Evolutionary conservation across 1,140 invertebrate species (phyloP), one percentile per base, ranked within the genome.

Genomic region (Aradophagus sp.): DNA sequence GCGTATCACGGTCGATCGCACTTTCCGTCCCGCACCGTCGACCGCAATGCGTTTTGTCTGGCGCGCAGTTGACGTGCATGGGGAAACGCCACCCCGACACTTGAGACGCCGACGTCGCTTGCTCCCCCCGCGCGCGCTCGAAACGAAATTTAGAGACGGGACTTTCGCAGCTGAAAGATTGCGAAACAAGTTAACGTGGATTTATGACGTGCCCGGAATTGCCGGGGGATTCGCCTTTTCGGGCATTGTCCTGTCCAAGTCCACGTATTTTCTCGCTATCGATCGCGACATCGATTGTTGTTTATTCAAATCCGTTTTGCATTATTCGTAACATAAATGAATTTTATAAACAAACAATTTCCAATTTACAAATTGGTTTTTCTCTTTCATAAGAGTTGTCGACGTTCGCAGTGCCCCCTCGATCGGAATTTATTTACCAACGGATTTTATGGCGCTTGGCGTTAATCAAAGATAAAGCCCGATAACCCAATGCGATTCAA

Each of bases 71-170:
- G 53, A 59, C 62, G 47, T 61, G 47, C 75, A n/a, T 77, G 59
- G 69, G 63, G 68, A 76, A n/a, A n/a, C 62, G 50, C 69, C 44
- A 69, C 71, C 75, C 77, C 53, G 63, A 74, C 65, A 74, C 74
- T 78, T 73, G 55, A 69, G 72, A 77, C 70, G 47, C 11, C 42
- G 42, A 38, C 59, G 59, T 67, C 55, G 32, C 27, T 61, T 55
- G 47, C 55, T 44, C 14, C 31, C 11, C 16, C 35, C 20, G 44
- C n/a, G 11, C 14, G 29, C 42, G 31, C 27, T 6, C 10, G 39
- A 61, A 68, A 61, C 48, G 56, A 68, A 68, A 39, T 68, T 68
- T 48, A 68, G 53, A 59, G 47, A 52, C 45, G 15, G 23, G 26
- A 45, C 44, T 50, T 31, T 35, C 36, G 48, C 41, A 41, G 16